Evolutionary conservation across 2,888 invertebrate species (phyloP).

Genomic region (Epinotia ramella): DNA sequence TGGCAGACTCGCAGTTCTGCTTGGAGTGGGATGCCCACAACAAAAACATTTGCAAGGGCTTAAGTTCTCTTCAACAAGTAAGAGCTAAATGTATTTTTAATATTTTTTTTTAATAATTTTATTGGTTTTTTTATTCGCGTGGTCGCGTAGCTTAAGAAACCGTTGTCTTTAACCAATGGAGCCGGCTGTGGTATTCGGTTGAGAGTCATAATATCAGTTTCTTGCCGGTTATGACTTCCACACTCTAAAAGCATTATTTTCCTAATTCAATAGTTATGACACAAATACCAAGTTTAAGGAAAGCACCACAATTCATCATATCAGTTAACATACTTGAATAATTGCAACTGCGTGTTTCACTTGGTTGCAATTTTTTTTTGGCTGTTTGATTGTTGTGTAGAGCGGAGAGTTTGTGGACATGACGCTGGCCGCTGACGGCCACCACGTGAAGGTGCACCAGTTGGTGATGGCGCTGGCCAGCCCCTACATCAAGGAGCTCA

Average conservation of each 20-base stretch:
- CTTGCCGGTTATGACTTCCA: neutral
- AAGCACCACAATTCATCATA: neutral
- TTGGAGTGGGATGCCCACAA: slow-evolving; percentile 69
- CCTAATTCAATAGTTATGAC: too few species aligned
- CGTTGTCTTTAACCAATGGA: neutral
- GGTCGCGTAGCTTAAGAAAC: neutral
- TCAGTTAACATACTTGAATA: neutral
- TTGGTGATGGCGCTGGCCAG: slow-evolving; percentile 78
- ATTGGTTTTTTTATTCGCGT: neutral
- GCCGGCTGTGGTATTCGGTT: too few species aligned
- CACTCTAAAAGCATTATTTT: neutral
- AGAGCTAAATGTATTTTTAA: slow-evolving; percentile 15
- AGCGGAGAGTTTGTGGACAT: slow-evolving; percentile 81
- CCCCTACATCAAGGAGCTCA: slow-evolving; percentile 76
- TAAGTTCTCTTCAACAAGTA: slow-evolving; percentile 71
- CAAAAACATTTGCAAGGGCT: slow-evolving; percentile 65
- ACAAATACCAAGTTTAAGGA: neutral
- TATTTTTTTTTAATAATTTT: neutral
- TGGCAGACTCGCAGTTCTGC: slow-evolving; percentile 65
- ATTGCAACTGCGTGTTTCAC: too few species aligned
- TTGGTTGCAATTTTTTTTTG: too few species aligned
- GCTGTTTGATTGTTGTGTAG: slow-evolving; percentile 54
- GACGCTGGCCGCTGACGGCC: slow-evolving; percentile 80
- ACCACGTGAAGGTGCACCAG: slow-evolving; percentile 79
- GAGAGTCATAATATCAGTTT: neutral